Percentiles rank a stretch among this genome's conserved stretches.
Evolutionary conservation across 2,113 vertebrate species (phyloP).

Genomic region (Tympanuchus pallidicinctus): DNA sequence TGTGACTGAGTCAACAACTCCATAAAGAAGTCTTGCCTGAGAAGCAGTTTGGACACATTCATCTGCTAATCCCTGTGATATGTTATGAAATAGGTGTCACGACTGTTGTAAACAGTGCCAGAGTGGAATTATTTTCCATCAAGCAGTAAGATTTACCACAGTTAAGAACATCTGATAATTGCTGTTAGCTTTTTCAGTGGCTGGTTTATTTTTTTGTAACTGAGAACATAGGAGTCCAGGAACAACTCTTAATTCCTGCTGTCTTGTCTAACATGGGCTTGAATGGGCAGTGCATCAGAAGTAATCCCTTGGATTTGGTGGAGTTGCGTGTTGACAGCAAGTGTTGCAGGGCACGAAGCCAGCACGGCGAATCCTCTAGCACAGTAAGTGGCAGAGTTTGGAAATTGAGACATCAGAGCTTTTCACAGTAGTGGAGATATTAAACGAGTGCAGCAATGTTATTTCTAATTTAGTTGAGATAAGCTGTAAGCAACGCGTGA

Average conservation of each 20-base stretch:
- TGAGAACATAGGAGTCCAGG: background rate
- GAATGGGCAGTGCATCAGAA: background rate
- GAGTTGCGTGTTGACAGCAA: background rate
- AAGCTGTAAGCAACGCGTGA: background rate
- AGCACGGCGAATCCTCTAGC: background rate
- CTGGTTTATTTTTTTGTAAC: background rate
- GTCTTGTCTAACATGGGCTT: background rate
- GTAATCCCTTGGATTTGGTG: slow-evolving; percentile 4
- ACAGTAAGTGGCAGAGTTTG: background rate
- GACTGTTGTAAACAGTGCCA: background rate
- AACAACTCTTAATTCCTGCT: background rate
- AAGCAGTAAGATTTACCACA: background rate
- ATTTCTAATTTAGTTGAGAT: background rate
- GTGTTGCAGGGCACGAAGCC: background rate
- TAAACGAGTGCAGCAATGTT: background rate
- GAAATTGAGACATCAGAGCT: background rate
- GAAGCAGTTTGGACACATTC: background rate
- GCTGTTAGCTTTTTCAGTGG: background rate
- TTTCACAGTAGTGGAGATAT: background rate
- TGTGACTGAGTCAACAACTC: background rate
- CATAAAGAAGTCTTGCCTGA: background rate
- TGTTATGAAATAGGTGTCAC: background rate
- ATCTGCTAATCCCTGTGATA: background rate
- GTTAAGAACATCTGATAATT: background rate
- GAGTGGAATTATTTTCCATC: background rate